Percentiles rank a stretch among this genome's conserved stretches.
Evolutionary conservation across 2,888 invertebrate species (phyloP).

Genomic region (Linnaemya tessellans): DNA sequence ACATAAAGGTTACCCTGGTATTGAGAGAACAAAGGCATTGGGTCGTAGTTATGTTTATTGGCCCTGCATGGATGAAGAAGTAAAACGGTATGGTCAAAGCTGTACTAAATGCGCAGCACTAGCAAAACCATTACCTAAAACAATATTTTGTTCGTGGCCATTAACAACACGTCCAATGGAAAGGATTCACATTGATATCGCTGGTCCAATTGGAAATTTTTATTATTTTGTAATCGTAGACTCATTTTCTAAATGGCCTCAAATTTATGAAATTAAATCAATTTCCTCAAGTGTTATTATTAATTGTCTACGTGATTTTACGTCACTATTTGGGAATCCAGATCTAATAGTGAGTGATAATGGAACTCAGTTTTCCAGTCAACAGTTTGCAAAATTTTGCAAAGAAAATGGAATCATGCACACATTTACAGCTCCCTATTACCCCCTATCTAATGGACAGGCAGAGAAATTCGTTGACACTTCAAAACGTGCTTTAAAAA

Average conservation of each 20-base stretch:
- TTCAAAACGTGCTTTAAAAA: constrained; percentile 39
- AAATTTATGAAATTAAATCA: constrained; percentile 54
- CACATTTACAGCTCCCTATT: constrained; percentile 37
- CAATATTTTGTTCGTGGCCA: constrained; percentile 33
- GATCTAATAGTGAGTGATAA: constrained; percentile 58
- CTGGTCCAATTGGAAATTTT: constrained; percentile 32
- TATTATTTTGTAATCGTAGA: constrained; percentile 54
- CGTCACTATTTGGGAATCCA: constrained; percentile 55
- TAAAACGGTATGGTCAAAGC: constrained; percentile 20
- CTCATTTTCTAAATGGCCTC: constrained; percentile 52
- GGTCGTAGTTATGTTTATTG: constrained; percentile 15
- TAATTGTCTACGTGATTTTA: constrained; percentile 40
- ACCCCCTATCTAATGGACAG: constrained; percentile 37
- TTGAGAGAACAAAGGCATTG: constrained; percentile 37
- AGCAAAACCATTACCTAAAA: constrained; percentile 49
- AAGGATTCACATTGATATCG: constrained; percentile 59
- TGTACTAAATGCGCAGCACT: constrained; percentile 24
- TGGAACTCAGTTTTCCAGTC: constrained; percentile 52
- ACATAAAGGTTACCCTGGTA: constrained; percentile 39
- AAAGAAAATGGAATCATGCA: constrained; percentile 29
- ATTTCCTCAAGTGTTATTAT: constrained; percentile 24
- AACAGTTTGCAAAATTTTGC: constrained; percentile 37
- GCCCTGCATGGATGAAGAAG: neutral
- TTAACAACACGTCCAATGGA: too few relatives aligned
- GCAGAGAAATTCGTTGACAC: constrained; percentile 44